A percentile compares a stretch with the other conserved stretches of the same genome.
Evolutionary conservation across 2,113 vertebrate species (phyloP).

Genomic region (Paedocypris sp.): DNA sequence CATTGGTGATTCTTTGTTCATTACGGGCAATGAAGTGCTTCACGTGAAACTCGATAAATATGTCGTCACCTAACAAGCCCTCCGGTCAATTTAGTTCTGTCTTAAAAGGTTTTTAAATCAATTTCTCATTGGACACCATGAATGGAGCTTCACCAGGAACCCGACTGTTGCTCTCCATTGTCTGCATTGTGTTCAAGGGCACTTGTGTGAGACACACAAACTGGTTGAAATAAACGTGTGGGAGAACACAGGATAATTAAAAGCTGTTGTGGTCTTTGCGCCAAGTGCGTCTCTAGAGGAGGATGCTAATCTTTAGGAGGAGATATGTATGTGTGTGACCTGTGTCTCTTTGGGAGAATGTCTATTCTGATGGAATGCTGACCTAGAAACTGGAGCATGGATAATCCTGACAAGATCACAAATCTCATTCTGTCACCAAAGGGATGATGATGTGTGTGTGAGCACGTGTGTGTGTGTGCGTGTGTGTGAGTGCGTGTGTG

Average conservation of each 20-base stretch:
- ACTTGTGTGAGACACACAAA: background rate
- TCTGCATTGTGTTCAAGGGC: constrained; percentile 7
- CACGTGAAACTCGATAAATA: background rate
- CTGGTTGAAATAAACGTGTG: constrained; percentile 14
- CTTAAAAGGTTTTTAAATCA: background rate
- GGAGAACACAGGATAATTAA: constrained; percentile 24
- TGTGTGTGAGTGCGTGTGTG: constrained; percentile 8
- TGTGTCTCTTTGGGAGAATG: constrained; percentile 21
- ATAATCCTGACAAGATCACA: constrained; percentile 36
- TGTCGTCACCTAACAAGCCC: background rate
- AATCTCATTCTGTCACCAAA: constrained; percentile 30
- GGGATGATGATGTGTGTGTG: constrained; percentile 10
- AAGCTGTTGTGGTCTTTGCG: constrained; percentile 23
- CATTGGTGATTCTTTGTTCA: background rate
- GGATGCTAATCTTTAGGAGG: constrained; percentile 22
- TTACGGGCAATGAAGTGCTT: background rate
- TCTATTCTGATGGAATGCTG: constrained; percentile 32
- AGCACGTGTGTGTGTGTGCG: constrained; percentile 2
- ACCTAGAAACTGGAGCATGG: constrained; percentile 33
- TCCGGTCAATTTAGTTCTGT: background rate
- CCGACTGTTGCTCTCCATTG: background rate
- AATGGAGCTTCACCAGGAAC: background rate
- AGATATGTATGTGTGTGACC: constrained; percentile 25
- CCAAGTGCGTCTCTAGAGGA: constrained; percentile 14
- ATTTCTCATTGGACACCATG: background rate